These are phyloP conservation scores for Gnatocerus cornutus DNA, from an alignment of 2,888 invertebrate species.

Conservation along the genomic window DNA sequence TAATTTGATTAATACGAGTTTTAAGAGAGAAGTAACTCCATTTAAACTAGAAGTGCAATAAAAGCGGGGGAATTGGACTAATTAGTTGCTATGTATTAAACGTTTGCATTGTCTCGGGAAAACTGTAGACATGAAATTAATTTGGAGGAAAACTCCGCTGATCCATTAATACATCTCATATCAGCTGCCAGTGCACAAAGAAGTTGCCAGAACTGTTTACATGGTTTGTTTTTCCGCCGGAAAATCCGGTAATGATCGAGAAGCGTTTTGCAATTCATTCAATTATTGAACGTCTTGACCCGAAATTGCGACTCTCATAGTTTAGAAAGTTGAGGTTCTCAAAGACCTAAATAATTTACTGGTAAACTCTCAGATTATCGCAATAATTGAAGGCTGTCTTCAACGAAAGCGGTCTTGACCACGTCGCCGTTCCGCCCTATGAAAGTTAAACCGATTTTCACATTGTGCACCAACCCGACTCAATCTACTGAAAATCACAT, in stretches of 20 bases:
- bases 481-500: conserved; percentile 13
- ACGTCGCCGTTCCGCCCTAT: conserved; percentile 13
- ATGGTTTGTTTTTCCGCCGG: not conserved
- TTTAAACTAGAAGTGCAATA: conserved; percentile 21
- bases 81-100: conserved; percentile 24
- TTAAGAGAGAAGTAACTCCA: conserved; percentile 24
- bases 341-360: conserved; percentile 3
- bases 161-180: not conserved
- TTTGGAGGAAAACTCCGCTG: not conserved
- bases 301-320: conserved; percentile 7
- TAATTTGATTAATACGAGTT: conserved; percentile 41
- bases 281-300: conserved; percentile 11
- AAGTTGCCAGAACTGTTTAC: conserved; percentile 6
- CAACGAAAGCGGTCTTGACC: conserved; percentile 52
- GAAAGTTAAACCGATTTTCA: conserved; percentile 41
- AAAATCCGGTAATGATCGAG: too few species aligned
- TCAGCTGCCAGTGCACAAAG: not conserved
- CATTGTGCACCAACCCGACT: conserved; percentile 20
- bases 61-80: conserved; percentile 18
- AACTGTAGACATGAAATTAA: conserved; percentile 14
- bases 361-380: not conserved
- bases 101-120: not conserved
- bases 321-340: conserved; percentile 21
- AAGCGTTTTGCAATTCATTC: not conserved
- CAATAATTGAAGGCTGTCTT: conserved; percentile 41